Percentiles rank a stretch among this genome's conserved stretches.
These are phyloP conservation scores for Carposina sasakii DNA, from an alignment of 1,140 invertebrate genomes.

Conservation along the genomic window DNA sequence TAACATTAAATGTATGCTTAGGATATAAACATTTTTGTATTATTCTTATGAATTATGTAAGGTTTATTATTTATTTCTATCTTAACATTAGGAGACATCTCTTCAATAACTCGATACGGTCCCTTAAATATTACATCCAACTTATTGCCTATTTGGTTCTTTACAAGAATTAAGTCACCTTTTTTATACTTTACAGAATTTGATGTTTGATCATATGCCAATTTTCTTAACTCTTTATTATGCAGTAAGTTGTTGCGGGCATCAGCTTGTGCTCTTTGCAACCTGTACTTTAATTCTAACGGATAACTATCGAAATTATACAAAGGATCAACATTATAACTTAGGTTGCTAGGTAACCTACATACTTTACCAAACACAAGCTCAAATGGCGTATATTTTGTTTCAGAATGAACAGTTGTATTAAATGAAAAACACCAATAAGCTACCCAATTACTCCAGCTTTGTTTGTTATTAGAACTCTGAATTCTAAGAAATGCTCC, in stretches of 20 bases:
- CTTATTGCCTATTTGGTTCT: background rate
- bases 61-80: background rate
- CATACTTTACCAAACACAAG: background rate
- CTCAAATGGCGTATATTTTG: slow-evolving; percentile 8
- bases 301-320: background rate
- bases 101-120: background rate
- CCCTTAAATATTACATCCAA: background rate
- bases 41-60: background rate
- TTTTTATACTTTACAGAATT: background rate
- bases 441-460: background rate
- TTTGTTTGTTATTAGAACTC: background rate
- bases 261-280: slow-evolving; percentile 2
- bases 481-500: background rate
- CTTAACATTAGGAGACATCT: background rate
- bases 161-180: background rate
- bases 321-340: slow-evolving; percentile 1
- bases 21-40: background rate
- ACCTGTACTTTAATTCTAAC: slow-evolving; percentile 6
- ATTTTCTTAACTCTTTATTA: background rate
- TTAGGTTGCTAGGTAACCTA: slow-evolving; percentile 1
- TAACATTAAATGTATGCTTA: too few species aligned
- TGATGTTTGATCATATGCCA: background rate
- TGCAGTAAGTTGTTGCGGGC: background rate
- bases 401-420: background rate
- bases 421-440: background rate